These are phyloP conservation scores for Epinephelus malabaricus DNA, from an alignment of 2,797 vertebrate species.

Conservation along the genomic window DNA sequence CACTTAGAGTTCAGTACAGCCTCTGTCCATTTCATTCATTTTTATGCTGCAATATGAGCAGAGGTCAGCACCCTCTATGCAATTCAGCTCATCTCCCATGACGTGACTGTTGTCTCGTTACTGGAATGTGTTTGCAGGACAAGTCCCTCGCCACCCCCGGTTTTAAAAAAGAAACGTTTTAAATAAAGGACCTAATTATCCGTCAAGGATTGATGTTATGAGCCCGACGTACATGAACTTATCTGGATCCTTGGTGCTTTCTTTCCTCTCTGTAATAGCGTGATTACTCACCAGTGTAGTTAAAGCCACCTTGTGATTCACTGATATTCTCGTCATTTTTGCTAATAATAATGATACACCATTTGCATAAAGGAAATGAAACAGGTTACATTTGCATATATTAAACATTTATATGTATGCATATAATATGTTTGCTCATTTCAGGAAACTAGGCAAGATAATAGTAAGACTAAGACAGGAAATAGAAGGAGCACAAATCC, in stretches of 20 bases:
- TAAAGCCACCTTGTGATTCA: slow-evolving; percentile 66
- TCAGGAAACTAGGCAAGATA: slow-evolving; percentile 77
- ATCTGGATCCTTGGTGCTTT: slow-evolving; percentile 62
- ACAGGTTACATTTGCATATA: slow-evolving; percentile 83
- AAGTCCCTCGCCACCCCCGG: slow-evolving; percentile 10
- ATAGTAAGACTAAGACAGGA: slow-evolving; percentile 80
- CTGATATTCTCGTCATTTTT: slow-evolving; percentile 77
- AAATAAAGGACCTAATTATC: slow-evolving; percentile 66
- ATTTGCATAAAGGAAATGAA: slow-evolving; percentile 86
- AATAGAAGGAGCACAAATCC: slow-evolving; percentile 82
- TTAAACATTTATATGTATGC: slow-evolving; percentile 83
- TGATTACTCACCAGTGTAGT: slow-evolving; percentile 75
- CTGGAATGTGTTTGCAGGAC: slow-evolving; percentile 25
- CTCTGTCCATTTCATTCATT: slow-evolving; percentile 43
- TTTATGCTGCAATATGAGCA: slow-evolving; percentile 33
- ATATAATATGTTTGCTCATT: slow-evolving; percentile 81
- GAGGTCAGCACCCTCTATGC: slow-evolving; percentile 54
- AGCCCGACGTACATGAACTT: slow-evolving; percentile 63
- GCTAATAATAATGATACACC: slow-evolving; percentile 81
- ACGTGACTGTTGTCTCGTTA: slow-evolving; percentile 47
- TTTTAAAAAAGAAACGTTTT: slow-evolving; percentile 44
- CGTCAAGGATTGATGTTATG: slow-evolving; percentile 61
- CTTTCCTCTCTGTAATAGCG: slow-evolving; percentile 60
- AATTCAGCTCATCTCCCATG: slow-evolving; percentile 38
- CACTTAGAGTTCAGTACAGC: slow-evolving; percentile 40